These are phyloP conservation scores for Oreocharis arfaki DNA, from an alignment of 2,113 vertebrate species.

Conservation along the genomic window DNA sequence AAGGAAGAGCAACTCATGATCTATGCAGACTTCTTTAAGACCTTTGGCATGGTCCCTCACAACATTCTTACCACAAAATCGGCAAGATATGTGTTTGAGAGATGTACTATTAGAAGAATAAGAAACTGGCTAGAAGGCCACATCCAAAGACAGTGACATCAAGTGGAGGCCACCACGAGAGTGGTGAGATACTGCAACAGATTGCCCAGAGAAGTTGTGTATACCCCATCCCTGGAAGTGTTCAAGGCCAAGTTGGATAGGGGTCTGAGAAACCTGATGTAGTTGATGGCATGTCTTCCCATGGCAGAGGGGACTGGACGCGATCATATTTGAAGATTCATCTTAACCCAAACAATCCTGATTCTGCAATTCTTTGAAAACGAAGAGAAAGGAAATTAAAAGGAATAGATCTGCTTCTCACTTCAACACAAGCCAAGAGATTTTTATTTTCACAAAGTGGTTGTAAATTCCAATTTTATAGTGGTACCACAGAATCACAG, in stretches of 20 bases:
- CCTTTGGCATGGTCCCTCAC: fast-evolving
- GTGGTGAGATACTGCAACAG: background rate
- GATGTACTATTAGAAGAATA: background rate
- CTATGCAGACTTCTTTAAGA: background rate
- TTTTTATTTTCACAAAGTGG: background rate
- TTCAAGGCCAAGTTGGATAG: background rate
- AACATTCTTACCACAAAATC: background rate
- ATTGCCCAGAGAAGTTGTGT: background rate
- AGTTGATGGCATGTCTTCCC: background rate
- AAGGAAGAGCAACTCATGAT: background rate
- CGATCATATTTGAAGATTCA: background rate
- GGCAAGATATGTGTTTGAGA: background rate
- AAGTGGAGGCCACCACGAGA: background rate
- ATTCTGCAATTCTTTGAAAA: background rate
- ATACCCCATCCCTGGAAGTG: background rate
- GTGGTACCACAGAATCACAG: background rate
- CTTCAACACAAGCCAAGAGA: background rate
- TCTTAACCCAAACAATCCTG: background rate
- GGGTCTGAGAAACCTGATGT: background rate
- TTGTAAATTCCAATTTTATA: background rate
- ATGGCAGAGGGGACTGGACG: background rate
- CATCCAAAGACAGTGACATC: background rate
- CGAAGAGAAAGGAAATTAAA: background rate
- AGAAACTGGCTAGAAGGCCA: background rate
- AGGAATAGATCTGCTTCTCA: background rate